Percentiles rank a stretch among this genome's conserved stretches.
Conservation (phyloP, 2,797 vertebrate species). For the Cichlasoma orientale region DNA sequence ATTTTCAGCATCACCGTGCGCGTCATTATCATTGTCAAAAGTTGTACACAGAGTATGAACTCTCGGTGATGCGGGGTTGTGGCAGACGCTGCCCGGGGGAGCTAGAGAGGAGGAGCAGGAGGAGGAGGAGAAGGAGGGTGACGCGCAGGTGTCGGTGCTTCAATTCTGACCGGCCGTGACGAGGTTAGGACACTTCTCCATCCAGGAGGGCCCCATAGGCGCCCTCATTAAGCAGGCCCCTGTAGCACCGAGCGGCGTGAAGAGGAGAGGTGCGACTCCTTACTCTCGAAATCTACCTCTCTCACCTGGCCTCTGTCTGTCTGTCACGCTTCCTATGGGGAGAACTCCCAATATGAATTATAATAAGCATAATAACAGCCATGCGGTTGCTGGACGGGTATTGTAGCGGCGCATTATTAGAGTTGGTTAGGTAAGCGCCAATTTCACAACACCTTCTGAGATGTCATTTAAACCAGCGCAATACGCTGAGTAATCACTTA, state of each 20-base stretch:
- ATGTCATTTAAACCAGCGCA: conserved; percentile 15
- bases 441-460: conserved; percentile 8
- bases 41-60: conserved; percentile 59
- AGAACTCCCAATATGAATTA: conserved; percentile 57
- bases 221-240: conserved; percentile 81
- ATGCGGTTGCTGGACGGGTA: conserved; percentile 5
- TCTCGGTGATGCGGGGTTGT: conserved; percentile 39
- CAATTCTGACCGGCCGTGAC: conserved; percentile 66
- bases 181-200: conserved; percentile 78
- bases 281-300: conserved; percentile 54
- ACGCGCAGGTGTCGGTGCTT: conserved; percentile 65
- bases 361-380: conserved; percentile 71
- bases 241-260: conserved; percentile 62
- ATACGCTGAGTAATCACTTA: conserved; percentile 53
- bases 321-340: conserved; percentile 74
- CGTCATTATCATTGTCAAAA: conserved; percentile 78
- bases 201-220: conserved; percentile 80
- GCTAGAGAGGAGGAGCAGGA: neutral
- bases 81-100: conserved; percentile 43
- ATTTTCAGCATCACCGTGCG: conserved; percentile 63
- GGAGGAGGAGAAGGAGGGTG: conserved; percentile 17
- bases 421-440: conserved; percentile 28
- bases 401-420: conserved; percentile 34
- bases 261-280: conserved; percentile 64
- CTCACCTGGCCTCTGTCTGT: conserved; percentile 69